These are phyloP conservation scores for Pachyramphus minor DNA, from an alignment of 2,113 vertebrate species.

Conservation along the genomic window DNA sequence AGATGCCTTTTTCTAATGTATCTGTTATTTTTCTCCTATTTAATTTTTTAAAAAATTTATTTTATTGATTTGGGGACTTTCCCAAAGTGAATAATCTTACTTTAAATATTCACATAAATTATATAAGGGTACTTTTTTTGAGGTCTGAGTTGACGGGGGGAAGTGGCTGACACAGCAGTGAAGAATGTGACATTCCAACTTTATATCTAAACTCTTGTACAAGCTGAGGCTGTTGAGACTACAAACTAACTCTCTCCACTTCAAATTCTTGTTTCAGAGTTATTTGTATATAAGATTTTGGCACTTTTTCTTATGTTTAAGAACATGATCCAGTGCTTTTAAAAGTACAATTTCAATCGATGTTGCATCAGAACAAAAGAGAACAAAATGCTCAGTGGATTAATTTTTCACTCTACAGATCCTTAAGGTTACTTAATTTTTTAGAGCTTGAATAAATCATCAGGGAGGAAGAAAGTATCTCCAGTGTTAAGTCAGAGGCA, in stretches of 20 bases:
- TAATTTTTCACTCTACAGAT: neutral
- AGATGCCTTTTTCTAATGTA: neutral
- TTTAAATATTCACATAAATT: neutral
- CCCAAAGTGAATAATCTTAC: neutral
- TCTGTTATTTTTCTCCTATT: neutral
- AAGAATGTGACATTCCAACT: neutral
- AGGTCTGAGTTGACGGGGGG: neutral
- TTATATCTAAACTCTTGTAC: neutral
- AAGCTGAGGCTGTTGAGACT: neutral
- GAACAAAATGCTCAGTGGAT: neutral
- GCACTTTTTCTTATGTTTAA: neutral
- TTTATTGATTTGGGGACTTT: neutral
- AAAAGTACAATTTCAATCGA: neutral
- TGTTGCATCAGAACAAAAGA: neutral
- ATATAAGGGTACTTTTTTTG: neutral
- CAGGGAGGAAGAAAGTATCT: neutral
- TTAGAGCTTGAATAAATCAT: neutral
- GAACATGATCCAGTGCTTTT: neutral
- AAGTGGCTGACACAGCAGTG: neutral
- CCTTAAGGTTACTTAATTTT: neutral
- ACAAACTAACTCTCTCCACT: neutral
- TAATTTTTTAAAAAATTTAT: neutral
- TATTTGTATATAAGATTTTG: neutral
- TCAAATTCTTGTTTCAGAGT: neutral
- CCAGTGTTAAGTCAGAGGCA: neutral